Evolutionary conservation across 2,113 vertebrate species (phyloP).

Genomic region (Perognathus longimembris): DNA sequence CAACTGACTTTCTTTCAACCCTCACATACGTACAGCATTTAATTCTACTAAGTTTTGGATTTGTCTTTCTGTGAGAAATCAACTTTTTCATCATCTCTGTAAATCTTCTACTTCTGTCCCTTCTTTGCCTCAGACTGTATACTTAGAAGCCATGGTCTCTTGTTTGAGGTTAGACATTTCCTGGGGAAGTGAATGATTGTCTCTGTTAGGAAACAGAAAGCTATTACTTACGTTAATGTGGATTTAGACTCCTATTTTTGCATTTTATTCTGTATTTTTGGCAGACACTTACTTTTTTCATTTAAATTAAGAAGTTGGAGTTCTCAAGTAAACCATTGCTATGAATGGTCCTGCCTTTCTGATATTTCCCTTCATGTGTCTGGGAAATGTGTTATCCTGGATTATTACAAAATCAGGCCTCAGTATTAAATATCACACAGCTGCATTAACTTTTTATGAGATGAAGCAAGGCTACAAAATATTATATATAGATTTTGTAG

Average conservation of each 20-base stretch:
- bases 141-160: not conserved
- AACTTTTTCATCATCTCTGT: not conserved
- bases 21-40: fast-evolving
- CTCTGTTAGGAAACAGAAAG: conserved; percentile 27
- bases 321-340: conserved; percentile 83
- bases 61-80: not conserved
- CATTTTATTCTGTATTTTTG: conserved; percentile 75
- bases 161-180: not conserved
- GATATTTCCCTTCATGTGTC: conserved; percentile 81
- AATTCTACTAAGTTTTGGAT: not conserved
- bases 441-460: conserved; percentile 81
- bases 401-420: conserved; percentile 80
- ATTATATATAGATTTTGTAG: conserved; percentile 76
- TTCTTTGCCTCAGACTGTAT: not conserved
- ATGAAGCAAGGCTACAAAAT: conserved; percentile 65
- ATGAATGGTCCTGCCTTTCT: conserved; percentile 60
- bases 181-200: not conserved
- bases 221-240: conserved; percentile 58
- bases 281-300: conserved; percentile 76
- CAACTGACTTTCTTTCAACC: too few relatives aligned
- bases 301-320: conserved; percentile 78
- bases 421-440: conserved; percentile 82
- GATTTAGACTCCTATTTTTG: conserved; percentile 66
- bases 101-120: not conserved
- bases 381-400: conserved; percentile 81